Conservation (phyloP, 2,113 vertebrate genomes). For the Thermophis baileyi region DNA sequence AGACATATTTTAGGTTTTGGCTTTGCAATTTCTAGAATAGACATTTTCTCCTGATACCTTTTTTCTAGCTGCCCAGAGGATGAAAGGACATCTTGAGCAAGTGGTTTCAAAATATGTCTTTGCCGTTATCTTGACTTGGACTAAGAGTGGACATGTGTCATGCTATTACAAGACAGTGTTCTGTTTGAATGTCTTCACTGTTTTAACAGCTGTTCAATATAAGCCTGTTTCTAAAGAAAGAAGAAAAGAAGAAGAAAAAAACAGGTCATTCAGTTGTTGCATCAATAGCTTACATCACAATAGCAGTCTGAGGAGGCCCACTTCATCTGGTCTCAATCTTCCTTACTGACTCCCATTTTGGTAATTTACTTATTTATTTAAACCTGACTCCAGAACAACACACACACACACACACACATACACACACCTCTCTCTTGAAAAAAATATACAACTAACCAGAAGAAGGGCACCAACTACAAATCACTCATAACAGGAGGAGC, state of each 20-base stretch:
- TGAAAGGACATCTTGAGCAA: background rate
- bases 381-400: background rate
- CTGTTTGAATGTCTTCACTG: background rate
- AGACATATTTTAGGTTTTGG: background rate
- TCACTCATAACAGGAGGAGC: background rate
- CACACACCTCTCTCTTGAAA: no score
- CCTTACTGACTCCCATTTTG: background rate
- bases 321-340: background rate
- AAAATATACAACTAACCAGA: background rate
- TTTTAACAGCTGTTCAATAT: background rate
- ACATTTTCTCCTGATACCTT: background rate
- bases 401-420: background rate
- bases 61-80: background rate
- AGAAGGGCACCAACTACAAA: background rate
- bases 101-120: background rate
- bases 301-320: background rate
- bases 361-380: background rate
- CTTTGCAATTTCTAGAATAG: background rate
- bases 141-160: background rate
- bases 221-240: background rate
- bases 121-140: background rate
- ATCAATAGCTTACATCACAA: background rate
- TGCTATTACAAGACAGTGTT: background rate
- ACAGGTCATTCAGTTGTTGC: background rate
- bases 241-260: background rate